Conservation (phyloP, 1,140 invertebrate genomes). For the Himalopsyche phryganea region DNA sequence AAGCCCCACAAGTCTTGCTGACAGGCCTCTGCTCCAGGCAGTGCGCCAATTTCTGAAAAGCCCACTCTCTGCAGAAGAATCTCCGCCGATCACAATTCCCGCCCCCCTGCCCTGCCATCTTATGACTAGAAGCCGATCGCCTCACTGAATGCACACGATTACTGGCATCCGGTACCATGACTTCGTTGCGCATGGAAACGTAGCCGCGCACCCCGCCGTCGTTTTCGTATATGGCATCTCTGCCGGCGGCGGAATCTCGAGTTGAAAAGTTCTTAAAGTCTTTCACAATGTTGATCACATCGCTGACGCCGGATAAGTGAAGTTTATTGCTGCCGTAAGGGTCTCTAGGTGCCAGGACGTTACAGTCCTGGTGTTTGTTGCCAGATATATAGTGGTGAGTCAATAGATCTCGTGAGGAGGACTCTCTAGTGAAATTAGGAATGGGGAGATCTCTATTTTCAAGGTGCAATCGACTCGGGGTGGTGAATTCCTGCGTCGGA, state of each 20-base stretch:
- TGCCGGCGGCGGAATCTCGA: constrained; percentile 24
- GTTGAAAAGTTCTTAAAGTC: no score
- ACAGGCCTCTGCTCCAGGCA: constrained; percentile 79
- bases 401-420: no score
- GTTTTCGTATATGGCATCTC: constrained; percentile 30
- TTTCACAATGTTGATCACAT: no score
- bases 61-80: constrained; percentile 79
- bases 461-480: no score
- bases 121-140: constrained; percentile 45
- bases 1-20: constrained; percentile 74
- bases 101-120: constrained; percentile 39
- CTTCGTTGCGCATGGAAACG: constrained; percentile 15
- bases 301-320: no score
- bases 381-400: no score
- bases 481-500: constrained; percentile 40
- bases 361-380: no score
- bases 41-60: constrained; percentile 88
- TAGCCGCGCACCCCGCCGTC: constrained; percentile 29
- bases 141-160: constrained; percentile 41
- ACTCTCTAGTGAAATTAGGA: no score
- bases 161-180: constrained; percentile 36
- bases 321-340: no score
- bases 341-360: no score
- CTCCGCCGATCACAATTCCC: constrained; percentile 39
- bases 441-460: no score